phyloP scores from a whole-genome alignment of 2,888 invertebrate species.

The Noctuana brunneofusca region DNA sequence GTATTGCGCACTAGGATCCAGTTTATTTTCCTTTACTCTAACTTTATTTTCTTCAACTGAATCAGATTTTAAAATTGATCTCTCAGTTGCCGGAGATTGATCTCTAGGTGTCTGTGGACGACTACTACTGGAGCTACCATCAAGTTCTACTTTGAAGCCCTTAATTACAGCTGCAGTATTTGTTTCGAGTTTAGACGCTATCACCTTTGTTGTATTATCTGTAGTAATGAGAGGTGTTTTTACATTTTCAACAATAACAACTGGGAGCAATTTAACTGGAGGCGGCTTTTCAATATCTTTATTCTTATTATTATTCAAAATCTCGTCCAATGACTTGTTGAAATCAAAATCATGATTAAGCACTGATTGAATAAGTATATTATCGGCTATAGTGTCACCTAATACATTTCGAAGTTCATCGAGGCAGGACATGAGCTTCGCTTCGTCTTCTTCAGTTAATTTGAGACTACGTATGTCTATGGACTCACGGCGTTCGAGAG shows the following conservation, averaged over 20 bases:
- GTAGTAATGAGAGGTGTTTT: constrained; percentile 56
- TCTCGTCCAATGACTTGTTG: constrained; percentile 87
- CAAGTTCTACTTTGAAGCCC: constrained; percentile 81
- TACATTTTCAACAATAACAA: constrained; percentile 54
- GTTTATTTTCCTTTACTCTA: constrained; percentile 80
- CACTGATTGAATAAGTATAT: constrained; percentile 87
- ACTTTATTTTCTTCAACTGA: constrained; percentile 68
- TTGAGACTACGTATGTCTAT: constrained; percentile 74
- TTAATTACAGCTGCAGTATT: constrained; percentile 71
- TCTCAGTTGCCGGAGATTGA: constrained; percentile 87
- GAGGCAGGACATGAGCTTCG: constrained; percentile 90
- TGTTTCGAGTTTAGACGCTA: constrained; percentile 72
- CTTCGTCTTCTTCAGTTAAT: constrained; percentile 87
- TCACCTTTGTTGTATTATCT: constrained; percentile 62
- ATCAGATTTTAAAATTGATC: constrained; percentile 65
- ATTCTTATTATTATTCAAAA: constrained; percentile 82
- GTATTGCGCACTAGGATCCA: constrained; percentile 85
- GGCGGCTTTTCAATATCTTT: constrained; percentile 48
- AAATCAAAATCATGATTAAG: constrained; percentile 88
- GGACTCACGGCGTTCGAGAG: constrained; percentile 68
- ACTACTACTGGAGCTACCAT: constrained; percentile 57
- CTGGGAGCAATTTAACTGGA: constrained; percentile 45
- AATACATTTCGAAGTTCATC: constrained; percentile 91
- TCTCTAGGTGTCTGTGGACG: constrained; percentile 84
- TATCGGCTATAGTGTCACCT: constrained; percentile 89